Evolutionary conservation across 2,888 invertebrate species (phyloP).

Genomic region (Nesidiocoris tenuis): DNA sequence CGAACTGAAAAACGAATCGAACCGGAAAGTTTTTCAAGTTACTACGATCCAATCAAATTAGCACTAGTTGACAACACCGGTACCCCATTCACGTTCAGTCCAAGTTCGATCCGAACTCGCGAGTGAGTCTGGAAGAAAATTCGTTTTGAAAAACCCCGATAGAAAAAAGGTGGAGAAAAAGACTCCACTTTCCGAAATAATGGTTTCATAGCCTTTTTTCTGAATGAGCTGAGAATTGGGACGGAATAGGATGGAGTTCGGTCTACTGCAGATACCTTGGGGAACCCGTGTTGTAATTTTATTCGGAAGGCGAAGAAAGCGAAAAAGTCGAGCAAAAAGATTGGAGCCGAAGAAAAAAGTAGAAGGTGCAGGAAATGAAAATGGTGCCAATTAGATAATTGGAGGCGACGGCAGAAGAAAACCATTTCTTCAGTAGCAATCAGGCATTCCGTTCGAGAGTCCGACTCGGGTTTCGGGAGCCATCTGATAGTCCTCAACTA

Average conservation of each 20-base stretch:
- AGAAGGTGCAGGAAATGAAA: constrained; percentile 31
- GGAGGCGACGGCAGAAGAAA: constrained; percentile 18
- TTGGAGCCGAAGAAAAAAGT: constrained; percentile 4
- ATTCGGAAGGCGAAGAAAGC: background rate
- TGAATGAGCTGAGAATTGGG: background rate
- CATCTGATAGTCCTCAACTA: too few species aligned
- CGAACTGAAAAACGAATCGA: background rate
- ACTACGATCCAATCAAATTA: background rate
- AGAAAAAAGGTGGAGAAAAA: background rate
- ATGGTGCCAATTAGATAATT: constrained; percentile 37
- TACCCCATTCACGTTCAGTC: background rate
- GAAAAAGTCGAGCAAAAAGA: constrained; percentile 9
- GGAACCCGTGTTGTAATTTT: background rate
- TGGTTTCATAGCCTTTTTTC: background rate
- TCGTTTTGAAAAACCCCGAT: background rate
- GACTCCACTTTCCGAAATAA: background rate
- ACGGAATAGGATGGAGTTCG: background rate
- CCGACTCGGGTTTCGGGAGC: too few species aligned
- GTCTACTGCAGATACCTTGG: background rate
- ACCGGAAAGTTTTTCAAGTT: background rate
- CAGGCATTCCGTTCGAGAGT: too few species aligned
- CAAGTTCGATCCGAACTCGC: background rate
- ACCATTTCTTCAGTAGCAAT: constrained; percentile 17
- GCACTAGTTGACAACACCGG: background rate
- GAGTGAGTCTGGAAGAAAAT: background rate